Base-by-base conservation (phyloP, 2,888 invertebrate genomes). In the Megastigmus dorsalis region DNA sequence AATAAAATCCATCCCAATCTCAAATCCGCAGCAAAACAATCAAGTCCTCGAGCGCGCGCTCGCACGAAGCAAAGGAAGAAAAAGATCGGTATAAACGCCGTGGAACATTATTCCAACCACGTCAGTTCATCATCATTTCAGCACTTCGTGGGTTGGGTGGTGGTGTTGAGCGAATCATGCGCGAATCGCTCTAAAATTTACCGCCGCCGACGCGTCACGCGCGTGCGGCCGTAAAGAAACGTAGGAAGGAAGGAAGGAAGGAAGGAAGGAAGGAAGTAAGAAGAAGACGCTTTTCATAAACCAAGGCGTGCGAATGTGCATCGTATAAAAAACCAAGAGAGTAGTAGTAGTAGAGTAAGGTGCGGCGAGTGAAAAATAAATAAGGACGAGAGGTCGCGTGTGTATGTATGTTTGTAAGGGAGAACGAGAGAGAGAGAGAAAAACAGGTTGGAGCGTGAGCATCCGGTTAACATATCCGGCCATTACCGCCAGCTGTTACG, bases 401-500 rank as follows among this genome's bases (percentile, higher is more conserved):
- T 38, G 38, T 41, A n/a, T n/a, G n/a, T n/a, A n/a, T n/a, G n/a
- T n/a, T n/a, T n/a, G n/a, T n/a, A n/a, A n/a, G n/a, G n/a, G n/a
- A n/a, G n/a, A n/a, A n/a, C n/a, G n/a, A n/a, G n/a, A n/a, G n/a
- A n/a, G n/a, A n/a, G n/a, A n/a, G n/a, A 26, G 33, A 26, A 59
- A 41, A 41, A 41, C 30, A 33, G 43, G 10, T 1, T n/a, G 20
- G 7, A 10, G 15, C 13, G 0, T 5, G 52, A 10, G 38, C 23
- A 54, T 52, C 36, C 48, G 36, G 48, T 36, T 50, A 63, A 50
- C 33, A 50, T 50, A 63, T 63, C 65, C 50, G 26, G 52, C 65
- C 52, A 65, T 65, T 65, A 65, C 50, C 79, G 74, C 79, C 83
- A 84, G 82, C 82, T 80, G 84, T 79, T 81, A 81, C 82, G 74